Conservation (phyloP, 2,888 invertebrate species). For the Microplitis manilae region DNA sequence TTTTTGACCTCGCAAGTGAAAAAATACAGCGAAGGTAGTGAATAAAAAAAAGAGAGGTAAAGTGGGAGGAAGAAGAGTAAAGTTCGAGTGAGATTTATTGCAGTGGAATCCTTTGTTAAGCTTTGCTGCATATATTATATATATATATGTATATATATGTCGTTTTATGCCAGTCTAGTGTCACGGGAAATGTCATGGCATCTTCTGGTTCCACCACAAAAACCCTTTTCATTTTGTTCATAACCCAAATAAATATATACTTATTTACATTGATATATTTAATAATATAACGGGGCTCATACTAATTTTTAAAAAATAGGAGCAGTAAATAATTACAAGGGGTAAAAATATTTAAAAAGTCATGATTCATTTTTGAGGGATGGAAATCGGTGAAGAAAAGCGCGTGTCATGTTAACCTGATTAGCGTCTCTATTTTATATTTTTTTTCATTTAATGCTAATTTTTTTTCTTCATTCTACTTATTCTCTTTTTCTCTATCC, state of each 20-base stretch:
- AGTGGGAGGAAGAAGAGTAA: neutral
- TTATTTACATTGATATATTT: neutral
- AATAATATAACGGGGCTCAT: neutral
- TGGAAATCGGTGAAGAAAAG: too few relatives aligned
- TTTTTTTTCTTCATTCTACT: neutral
- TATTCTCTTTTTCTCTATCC: neutral
- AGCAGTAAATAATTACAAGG: too few relatives aligned
- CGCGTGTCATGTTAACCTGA: neutral
- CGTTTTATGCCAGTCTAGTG: conserved; percentile 28
- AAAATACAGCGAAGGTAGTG: neutral
- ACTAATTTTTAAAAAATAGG: neutral
- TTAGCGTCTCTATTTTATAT: neutral
- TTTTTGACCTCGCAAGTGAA: conserved; percentile 46
- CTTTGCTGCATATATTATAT: conserved; percentile 44
- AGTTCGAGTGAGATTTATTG: conserved; percentile 59
- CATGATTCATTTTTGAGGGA: too few relatives aligned
- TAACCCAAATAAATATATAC: neutral
- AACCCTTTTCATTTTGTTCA: conserved; percentile 20
- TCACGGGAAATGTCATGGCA: conserved; percentile 21
- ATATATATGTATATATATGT: conserved; percentile 4
- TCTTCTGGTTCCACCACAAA: neutral
- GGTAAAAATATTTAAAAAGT: too few relatives aligned
- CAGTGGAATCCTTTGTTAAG: conserved; percentile 57
- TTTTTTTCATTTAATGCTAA: neutral
- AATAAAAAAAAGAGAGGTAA: neutral